Evolutionary conservation across 2,888 invertebrate genomes (phyloP).

Genomic region (Ferdinandea cuprea): DNA sequence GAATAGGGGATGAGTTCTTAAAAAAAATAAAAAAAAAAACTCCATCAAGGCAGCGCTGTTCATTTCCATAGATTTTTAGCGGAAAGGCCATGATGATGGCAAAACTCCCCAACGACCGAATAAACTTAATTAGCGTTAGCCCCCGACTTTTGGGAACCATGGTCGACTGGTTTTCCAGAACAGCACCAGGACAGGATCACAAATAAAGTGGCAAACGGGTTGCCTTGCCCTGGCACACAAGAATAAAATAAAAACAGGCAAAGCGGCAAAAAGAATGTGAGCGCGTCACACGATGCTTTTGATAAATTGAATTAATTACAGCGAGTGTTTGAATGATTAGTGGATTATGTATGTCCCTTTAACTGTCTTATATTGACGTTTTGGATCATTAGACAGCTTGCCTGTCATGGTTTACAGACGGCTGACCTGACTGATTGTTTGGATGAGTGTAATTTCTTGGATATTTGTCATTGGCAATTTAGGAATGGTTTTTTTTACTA

Average conservation of each 20-base stretch:
- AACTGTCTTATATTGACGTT: conserved; percentile 45
- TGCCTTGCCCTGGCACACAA: no score
- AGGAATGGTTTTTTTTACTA: no score
- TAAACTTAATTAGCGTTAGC: conserved; percentile 74
- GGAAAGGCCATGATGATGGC: conserved; percentile 27
- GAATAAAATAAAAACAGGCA: background rate
- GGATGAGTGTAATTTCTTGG: no score
- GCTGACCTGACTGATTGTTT: no score
- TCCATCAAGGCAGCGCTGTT: conserved; percentile 30
- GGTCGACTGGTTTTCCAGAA: conserved; percentile 55
- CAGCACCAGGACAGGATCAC: conserved; percentile 57
- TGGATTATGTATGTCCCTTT: conserved; percentile 53
- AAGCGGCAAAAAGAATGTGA: conserved; percentile 12
- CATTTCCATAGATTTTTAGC: conserved; percentile 26
- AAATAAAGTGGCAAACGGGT: conserved; percentile 41
- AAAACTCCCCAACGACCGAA: conserved; percentile 50
- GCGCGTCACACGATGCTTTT: conserved; percentile 66
- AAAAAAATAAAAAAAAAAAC: conserved; percentile 35
- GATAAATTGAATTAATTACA: conserved; percentile 74
- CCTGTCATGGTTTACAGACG: no score
- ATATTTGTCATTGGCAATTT: background rate
- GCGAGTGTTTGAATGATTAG: conserved; percentile 72
- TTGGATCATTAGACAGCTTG: conserved; percentile 53
- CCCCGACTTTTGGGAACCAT: conserved; percentile 63
- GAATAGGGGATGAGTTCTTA: conserved; percentile 31